phyloP scores from a whole-genome alignment of 2,797 vertebrate species.

The Apogon talboti region DNA sequence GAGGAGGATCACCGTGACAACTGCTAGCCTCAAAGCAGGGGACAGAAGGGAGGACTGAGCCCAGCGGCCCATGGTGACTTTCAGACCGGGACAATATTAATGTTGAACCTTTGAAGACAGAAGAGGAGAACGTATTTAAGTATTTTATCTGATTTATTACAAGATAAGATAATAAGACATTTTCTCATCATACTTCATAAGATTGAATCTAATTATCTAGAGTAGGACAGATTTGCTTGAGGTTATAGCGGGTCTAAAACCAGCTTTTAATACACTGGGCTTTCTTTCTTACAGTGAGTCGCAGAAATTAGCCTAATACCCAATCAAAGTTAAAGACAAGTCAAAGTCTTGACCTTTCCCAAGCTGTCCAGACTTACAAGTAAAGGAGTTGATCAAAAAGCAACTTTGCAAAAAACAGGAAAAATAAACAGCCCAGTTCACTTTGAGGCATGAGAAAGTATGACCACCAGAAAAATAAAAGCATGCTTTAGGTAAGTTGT shows the following conservation, averaged over 20 bases:
- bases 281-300: no score
- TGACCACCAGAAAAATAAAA: constrained; percentile 10
- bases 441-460: background rate
- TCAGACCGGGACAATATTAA: constrained; percentile 27
- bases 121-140: constrained; percentile 17
- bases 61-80: constrained; percentile 83
- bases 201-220: no score
- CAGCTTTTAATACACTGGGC: no score
- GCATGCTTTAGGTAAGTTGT: constrained; percentile 12
- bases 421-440: constrained; percentile 9
- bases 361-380: background rate
- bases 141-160: background rate
- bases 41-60: constrained; percentile 71
- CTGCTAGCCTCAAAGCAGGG: constrained; percentile 81
- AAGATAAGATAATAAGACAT: no score
- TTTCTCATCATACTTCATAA: no score
- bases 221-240: no score
- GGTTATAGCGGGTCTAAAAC: no score
- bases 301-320: no score
- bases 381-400: background rate
- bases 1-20: constrained; percentile 83
- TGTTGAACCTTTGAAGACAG: constrained; percentile 57
- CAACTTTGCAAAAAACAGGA: background rate
- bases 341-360: constrained; percentile 15
- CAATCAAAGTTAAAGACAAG: background rate